Base-by-base conservation (phyloP, 2,113 vertebrate genomes). In the Neogale vison region DNA sequence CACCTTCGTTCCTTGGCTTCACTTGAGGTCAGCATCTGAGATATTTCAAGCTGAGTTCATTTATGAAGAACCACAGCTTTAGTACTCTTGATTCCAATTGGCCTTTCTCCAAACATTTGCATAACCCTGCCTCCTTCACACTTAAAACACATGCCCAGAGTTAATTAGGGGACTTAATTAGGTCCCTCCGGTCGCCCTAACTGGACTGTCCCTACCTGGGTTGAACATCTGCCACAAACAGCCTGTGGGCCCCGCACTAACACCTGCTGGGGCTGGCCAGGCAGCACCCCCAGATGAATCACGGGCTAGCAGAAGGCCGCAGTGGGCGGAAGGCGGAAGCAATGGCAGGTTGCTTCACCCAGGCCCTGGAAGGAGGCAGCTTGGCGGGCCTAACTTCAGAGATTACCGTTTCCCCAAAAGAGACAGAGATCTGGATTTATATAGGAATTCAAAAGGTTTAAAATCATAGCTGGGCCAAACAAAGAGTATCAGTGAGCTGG, bases 311-410 rank as follows among this genome's bases (percentile, higher is more conserved):
- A 12, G 36, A 42, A 57, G 83, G 65, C 9, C 1, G 31, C 11
- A 15, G 45, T 13, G 4, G 24, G 72, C 14, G 7, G 31, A 11
- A 61, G 10, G n/a, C 7, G 2, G 31, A 1, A 34, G 12, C 63
- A 7, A 6, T 0, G 0, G 55, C 39, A 42, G 7, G 10, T 9
- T 24, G 67, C 39, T 29, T 13, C 29, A 2, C 84, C 15, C 50
- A 4, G 18, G 36, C 6, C 39, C 2, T 39, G 45, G 26, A 79
- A 90, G 67, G 42, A 4, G 12, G 21, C 2, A 0, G 42, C 8
- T 65, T 23, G 59, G 18, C 29, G 79, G 63, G 29, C 12, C 23
- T 61, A 18, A 52, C 0, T 0, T 57, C 72, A 80, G 39, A 65
- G 6, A 39, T 71, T 52, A 45, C 71, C 36, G 17, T 69, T 88